A percentile compares a stretch with the other conserved stretches of the same genome.
Evolutionary conservation across 2,888 invertebrate species (phyloP).

Genomic region (Xiphydria camelus): DNA sequence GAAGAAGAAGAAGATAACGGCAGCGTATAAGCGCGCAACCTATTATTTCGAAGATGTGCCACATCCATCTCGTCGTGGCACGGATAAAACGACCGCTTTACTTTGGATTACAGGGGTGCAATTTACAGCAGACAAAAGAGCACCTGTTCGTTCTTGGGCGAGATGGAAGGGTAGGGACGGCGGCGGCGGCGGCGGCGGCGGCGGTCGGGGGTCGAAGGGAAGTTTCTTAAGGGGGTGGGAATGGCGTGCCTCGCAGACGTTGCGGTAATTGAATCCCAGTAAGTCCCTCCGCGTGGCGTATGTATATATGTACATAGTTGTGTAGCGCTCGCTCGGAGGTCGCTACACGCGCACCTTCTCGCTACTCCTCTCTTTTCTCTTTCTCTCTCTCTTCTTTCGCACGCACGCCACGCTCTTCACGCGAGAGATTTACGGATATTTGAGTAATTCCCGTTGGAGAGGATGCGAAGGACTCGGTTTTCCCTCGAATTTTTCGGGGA

Average conservation of each 20-base stretch:
- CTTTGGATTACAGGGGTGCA: conserved; percentile 56
- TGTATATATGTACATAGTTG: conserved; percentile 38
- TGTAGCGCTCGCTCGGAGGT: conserved; percentile 17
- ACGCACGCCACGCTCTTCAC: no score
- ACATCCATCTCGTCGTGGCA: conserved; percentile 54
- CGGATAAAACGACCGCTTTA: conserved; percentile 58
- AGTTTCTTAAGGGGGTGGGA: conserved; percentile 35
- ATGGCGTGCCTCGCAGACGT: conserved; percentile 56
- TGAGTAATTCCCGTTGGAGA: background rate
- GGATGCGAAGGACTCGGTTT: background rate
- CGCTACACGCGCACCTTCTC: background rate
- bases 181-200: background rate
- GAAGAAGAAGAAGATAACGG: no score
- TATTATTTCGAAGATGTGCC: conserved; percentile 53
- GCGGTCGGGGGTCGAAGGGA: conserved; percentile 5
- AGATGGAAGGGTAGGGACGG: conserved; percentile 42
- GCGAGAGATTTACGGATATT: background rate
- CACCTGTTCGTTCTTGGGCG: conserved; percentile 45
- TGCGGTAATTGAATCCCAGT: conserved; percentile 58
- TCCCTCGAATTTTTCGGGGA: no score
- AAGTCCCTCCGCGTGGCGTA: conserved; percentile 36
- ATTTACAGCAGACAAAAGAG: conserved; percentile 55
- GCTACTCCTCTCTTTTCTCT: background rate
- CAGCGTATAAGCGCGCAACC: conserved; percentile 39
- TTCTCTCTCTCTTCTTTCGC: background rate